Percentiles rank a stretch among this genome's conserved stretches.
Evolutionary conservation across 2,888 invertebrate genomes (phyloP).

Genomic region (Xanthorhoe spadicearia): DNA sequence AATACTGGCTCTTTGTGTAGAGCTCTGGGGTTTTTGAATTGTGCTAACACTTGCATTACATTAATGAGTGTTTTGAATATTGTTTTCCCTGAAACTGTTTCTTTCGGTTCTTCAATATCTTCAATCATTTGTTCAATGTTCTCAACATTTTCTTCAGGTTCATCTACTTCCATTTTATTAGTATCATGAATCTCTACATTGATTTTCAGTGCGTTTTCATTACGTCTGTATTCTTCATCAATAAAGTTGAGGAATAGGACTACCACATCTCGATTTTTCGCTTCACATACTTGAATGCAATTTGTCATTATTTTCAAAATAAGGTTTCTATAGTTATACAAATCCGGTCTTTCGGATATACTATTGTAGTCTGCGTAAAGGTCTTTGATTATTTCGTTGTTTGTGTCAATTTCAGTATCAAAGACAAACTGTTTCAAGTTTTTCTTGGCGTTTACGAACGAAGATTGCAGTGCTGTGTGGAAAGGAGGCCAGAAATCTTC

Average conservation of each 20-base stretch:
- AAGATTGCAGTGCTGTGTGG: slow-evolving; percentile 83
- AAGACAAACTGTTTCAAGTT: slow-evolving; percentile 66
- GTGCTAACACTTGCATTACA: slow-evolving; percentile 90
- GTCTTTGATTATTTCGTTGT: slow-evolving; percentile 60
- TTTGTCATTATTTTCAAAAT: slow-evolving; percentile 92
- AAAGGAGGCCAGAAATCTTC: slow-evolving; percentile 91
- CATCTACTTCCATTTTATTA: slow-evolving; percentile 63
- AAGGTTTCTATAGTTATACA: slow-evolving; percentile 90
- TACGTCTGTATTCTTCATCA: slow-evolving; percentile 83
- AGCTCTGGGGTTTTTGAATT: slow-evolving; percentile 92
- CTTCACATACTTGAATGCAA: slow-evolving; percentile 91
- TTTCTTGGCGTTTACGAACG: slow-evolving; percentile 75
- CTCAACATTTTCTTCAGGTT: slow-evolving; percentile 57
- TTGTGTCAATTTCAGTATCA: slow-evolving; percentile 66
- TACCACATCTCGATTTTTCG: slow-evolving; percentile 91
- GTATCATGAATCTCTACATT: slow-evolving; percentile 86
- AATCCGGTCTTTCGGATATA: slow-evolving; percentile 87
- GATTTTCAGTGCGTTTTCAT: slow-evolving; percentile 74
- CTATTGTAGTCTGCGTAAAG: slow-evolving; percentile 70
- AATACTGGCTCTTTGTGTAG: slow-evolving; percentile 91
- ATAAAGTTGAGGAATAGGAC: slow-evolving; percentile 92
- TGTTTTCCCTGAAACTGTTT: slow-evolving; percentile 71
- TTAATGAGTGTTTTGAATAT: slow-evolving; percentile 85
- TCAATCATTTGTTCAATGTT: slow-evolving; percentile 69
- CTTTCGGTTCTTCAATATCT: slow-evolving; percentile 61